Evolutionary conservation across 2,888 invertebrate genomes (phyloP).

Genomic region (Leucania comma): DNA sequence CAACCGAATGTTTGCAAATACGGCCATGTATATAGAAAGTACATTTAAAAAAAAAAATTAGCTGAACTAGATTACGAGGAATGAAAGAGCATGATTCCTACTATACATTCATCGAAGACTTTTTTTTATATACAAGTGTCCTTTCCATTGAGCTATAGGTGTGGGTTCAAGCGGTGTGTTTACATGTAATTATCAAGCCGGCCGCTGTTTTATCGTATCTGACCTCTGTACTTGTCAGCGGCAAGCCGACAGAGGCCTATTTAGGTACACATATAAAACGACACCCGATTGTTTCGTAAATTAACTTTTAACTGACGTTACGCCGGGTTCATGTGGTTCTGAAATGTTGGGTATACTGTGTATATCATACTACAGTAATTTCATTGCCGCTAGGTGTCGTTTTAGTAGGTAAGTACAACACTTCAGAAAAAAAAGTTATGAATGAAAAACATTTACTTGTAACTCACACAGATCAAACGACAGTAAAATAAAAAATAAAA

Average conservation of each 20-base stretch:
- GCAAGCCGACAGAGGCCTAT: constrained; percentile 73
- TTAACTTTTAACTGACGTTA: constrained; percentile 65
- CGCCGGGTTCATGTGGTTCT: constrained; percentile 26
- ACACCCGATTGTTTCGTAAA: constrained; percentile 67
- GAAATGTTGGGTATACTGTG: constrained; percentile 10
- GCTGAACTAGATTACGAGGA: no score
- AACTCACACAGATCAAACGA: no score
- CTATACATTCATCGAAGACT: no score
- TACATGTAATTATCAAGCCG: constrained; percentile 82
- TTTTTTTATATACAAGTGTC: constrained; percentile 34
- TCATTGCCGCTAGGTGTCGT: neutral
- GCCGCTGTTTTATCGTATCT: constrained; percentile 76
- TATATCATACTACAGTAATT: neutral
- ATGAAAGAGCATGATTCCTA: no score
- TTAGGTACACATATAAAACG: constrained; percentile 75
- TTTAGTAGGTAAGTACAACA: no score
- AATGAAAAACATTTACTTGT: no score
- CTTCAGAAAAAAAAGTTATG: no score
- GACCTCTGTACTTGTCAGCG: constrained; percentile 69
- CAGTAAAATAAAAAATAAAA: no score
- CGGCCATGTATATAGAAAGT: no score
- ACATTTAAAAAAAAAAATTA: no score
- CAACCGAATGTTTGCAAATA: no score
- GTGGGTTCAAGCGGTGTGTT: constrained; percentile 69
- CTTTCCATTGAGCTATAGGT: constrained; percentile 60